These are phyloP conservation scores for Clarias pachynema DNA, from an alignment of 2,797 vertebrate genomes.

Conservation along the genomic window DNA sequence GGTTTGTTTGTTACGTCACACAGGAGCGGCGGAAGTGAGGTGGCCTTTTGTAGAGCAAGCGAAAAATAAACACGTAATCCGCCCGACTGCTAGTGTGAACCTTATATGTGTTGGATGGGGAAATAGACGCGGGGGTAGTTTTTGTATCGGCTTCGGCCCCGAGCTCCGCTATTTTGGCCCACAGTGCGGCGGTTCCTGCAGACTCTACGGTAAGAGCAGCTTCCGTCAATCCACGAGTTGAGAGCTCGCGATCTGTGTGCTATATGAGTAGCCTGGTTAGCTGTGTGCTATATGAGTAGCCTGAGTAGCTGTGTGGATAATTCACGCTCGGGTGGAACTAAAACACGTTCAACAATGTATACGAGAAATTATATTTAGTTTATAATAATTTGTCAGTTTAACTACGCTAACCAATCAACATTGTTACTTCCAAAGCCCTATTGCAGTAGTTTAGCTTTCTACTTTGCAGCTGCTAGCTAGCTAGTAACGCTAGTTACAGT, in stretches of 20 bases:
- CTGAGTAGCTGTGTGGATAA: conserved; percentile 9
- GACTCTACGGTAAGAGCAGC: conserved; percentile 30
- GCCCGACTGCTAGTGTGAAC: background rate
- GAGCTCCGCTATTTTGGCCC: background rate
- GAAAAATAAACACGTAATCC: conserved; percentile 81
- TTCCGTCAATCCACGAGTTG: background rate
- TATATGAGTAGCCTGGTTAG: background rate
- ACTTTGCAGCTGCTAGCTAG: background rate
- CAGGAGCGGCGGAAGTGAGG: conserved; percentile 86
- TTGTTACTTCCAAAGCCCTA: background rate
- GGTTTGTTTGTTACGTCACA: conserved; percentile 5
- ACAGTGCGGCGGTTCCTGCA: background rate
- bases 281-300: background rate
- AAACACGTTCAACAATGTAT: background rate
- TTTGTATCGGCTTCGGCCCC: background rate
- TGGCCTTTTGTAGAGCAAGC: conserved; percentile 78
- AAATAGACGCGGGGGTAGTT: background rate
- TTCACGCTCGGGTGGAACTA: background rate
- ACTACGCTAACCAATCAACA: background rate
- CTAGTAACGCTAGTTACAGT: background rate
- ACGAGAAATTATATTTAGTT: background rate
- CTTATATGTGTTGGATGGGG: conserved; percentile 37
- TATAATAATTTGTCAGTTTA: too few species aligned
- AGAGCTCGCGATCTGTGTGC: background rate
- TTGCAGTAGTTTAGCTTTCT: background rate